phyloP scores from a whole-genome alignment of 1,140 invertebrate species.

The Euura lappo region DNA sequence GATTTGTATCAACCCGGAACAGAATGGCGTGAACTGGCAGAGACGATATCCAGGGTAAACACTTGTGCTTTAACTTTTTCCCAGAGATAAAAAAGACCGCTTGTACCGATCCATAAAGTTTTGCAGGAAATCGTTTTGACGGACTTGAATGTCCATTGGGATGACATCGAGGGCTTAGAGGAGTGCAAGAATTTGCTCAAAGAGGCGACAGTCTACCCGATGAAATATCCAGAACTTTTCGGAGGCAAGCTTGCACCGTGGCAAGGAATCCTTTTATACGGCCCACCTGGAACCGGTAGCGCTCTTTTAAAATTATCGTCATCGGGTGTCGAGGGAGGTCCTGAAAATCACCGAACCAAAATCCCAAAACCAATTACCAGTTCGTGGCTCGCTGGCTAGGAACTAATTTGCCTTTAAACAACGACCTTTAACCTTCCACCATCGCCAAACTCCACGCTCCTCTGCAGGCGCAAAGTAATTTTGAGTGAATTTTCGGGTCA shows the following conservation, averaged over 20 bases:
- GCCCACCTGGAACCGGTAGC: slow-evolving; percentile 76
- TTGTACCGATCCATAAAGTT: slow-evolving; percentile 20
- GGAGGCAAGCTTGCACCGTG: slow-evolving; percentile 79
- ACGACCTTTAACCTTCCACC: neutral
- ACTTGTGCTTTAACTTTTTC: neutral
- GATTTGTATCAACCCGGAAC: slow-evolving; percentile 53
- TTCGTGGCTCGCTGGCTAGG: slow-evolving; percentile 2
- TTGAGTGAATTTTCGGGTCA: neutral
- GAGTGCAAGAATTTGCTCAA: slow-evolving; percentile 84
- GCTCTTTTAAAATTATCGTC: slow-evolving; percentile 5
- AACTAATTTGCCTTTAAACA: neutral
- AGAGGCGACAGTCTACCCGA: slow-evolving; percentile 87
- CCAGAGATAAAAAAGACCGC: too few species aligned
- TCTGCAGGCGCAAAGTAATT: neutral
- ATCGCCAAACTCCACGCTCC: neutral
- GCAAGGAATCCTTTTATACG: slow-evolving; percentile 82
- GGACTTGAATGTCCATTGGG: slow-evolving; percentile 71
- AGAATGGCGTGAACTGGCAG: slow-evolving; percentile 63
- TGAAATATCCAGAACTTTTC: slow-evolving; percentile 86
- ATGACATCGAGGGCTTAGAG: slow-evolving; percentile 78
- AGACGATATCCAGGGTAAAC: slow-evolving; percentile 59
- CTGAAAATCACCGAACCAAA: slow-evolving; percentile 2
- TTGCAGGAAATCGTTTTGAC: slow-evolving; percentile 71
- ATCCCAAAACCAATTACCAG: neutral
- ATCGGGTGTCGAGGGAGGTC: neutral